These are phyloP conservation scores for Muntiacus muntjak DNA, from an alignment of 2,113 vertebrate genomes.

Conservation along the genomic window DNA sequence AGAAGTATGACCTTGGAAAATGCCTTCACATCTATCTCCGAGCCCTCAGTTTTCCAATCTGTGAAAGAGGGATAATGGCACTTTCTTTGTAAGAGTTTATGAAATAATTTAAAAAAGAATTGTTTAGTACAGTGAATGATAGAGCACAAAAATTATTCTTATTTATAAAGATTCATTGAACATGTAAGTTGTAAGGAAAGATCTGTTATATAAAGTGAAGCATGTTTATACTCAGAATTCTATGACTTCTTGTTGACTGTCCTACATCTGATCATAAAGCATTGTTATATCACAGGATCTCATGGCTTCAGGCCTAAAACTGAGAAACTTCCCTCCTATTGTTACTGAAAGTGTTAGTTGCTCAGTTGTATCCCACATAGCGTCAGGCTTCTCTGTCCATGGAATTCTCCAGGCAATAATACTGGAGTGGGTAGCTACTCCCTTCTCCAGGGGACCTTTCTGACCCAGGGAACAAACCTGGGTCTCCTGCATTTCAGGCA, in stretches of 20 bases:
- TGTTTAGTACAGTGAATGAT: background rate
- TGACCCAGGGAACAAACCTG: background rate
- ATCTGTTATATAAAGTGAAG: background rate
- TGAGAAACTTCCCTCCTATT: background rate
- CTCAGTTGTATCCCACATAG: background rate
- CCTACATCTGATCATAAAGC: background rate
- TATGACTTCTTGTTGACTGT: background rate
- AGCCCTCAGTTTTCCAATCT: background rate
- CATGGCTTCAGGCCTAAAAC: background rate
- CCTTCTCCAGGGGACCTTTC: background rate
- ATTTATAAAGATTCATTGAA: background rate
- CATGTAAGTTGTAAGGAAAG: background rate
- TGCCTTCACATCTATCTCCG: background rate
- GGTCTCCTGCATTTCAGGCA: background rate
- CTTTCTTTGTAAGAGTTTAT: background rate
- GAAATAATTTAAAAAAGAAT: background rate
- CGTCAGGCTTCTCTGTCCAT: too few species aligned
- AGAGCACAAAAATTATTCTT: background rate
- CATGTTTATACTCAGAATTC: background rate
- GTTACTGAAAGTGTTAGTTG: background rate
- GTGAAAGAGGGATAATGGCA: background rate
- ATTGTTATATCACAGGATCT: background rate
- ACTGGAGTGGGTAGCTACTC: too few species aligned
- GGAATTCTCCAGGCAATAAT: too few species aligned
- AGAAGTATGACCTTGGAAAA: background rate